A percentile compares a stretch with the other conserved stretches of the same genome.
phyloP scores from a whole-genome alignment of 2,797 vertebrate species.

The Amblyraja radiata region DNA sequence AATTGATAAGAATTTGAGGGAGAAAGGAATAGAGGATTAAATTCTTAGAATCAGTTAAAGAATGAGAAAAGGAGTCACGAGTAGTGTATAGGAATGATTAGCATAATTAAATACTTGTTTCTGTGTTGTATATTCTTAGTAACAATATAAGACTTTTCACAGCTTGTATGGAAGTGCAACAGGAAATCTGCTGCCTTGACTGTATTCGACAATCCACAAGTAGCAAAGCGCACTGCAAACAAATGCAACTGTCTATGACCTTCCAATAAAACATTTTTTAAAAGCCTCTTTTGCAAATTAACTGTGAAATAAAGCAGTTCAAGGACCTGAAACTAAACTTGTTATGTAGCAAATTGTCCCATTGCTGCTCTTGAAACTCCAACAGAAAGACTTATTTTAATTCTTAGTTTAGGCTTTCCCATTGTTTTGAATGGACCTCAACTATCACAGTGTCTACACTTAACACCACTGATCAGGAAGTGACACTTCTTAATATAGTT shows the following conservation, averaged over 20 bases:
- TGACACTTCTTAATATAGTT: too few species aligned
- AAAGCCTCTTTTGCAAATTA: background rate
- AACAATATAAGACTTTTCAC: background rate
- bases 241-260: background rate
- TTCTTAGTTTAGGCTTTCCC: background rate
- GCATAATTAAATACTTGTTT: too few species aligned
- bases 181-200: background rate
- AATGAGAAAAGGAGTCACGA: too few species aligned
- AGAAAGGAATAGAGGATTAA: too few species aligned
- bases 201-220: background rate
- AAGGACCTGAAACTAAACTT: background rate
- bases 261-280: background rate
- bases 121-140: too few species aligned
- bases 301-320: background rate
- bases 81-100: too few species aligned
- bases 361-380: background rate
- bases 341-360: background rate
- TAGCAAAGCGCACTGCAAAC: background rate
- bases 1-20: too few species aligned
- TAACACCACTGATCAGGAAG: background rate
- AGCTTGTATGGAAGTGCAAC: background rate
- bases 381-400: background rate
- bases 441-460: background rate
- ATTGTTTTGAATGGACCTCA: background rate
- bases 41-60: too few species aligned